These are phyloP conservation scores for Automeris io DNA, from an alignment of 2,888 invertebrate species.

Conservation along the genomic window DNA sequence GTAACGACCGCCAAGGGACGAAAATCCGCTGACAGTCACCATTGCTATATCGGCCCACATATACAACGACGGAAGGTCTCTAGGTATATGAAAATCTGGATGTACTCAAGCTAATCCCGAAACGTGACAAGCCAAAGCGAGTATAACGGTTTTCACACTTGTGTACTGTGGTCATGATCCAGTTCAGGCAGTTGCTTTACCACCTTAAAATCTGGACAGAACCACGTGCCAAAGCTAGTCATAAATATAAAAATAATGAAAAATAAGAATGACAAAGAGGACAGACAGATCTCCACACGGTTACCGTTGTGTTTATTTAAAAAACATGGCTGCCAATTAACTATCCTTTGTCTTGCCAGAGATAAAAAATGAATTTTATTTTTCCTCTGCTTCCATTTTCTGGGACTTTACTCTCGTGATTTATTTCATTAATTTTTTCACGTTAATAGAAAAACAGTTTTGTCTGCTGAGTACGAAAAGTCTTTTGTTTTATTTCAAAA, in stretches of 20 bases:
- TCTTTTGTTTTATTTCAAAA: background rate
- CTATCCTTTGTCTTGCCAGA: conserved; percentile 5
- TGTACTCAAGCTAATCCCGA: too few species aligned
- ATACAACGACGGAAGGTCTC: too few species aligned
- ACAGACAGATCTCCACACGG: background rate
- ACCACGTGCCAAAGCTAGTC: background rate
- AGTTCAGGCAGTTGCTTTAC: too few species aligned
- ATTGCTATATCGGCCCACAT: too few species aligned
- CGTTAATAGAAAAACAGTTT: background rate
- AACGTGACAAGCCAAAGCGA: too few species aligned
- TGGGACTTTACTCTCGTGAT: background rate
- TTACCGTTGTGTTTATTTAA: background rate
- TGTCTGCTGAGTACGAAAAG: background rate
- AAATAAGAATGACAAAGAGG: background rate
- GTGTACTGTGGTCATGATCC: too few species aligned
- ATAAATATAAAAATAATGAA: background rate
- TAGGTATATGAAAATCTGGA: too few species aligned
- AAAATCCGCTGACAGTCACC: too few species aligned
- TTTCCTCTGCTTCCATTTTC: background rate
- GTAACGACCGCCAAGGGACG: too few species aligned
- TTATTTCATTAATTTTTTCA: background rate
- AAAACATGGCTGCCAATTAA: conserved; percentile 12
- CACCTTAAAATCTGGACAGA: too few species aligned
- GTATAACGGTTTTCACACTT: too few species aligned
- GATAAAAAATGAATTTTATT: background rate